phyloP scores from a whole-genome alignment of 2,797 vertebrate genomes.

The Peromyscus aztecus region DNA sequence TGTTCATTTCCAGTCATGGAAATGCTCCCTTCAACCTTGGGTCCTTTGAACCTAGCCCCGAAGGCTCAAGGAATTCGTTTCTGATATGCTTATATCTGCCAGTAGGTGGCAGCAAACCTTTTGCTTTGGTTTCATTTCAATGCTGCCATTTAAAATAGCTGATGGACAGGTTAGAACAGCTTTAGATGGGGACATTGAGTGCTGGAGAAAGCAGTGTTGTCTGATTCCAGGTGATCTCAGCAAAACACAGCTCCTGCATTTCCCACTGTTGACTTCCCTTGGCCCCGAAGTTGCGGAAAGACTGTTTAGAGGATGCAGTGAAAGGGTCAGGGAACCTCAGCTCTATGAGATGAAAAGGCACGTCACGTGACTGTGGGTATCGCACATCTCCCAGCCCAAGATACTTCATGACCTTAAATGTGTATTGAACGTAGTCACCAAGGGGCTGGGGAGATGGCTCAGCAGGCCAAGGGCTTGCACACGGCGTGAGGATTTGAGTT shows the following conservation, averaged over 20 bases:
- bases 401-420: neutral
- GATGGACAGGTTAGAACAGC: neutral
- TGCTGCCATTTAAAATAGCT: neutral
- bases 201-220: neutral
- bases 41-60: fast-evolving
- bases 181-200: neutral
- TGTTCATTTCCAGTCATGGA: neutral
- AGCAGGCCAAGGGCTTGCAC: neutral
- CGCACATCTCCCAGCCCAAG: neutral
- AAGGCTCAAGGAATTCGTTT: fast-evolving
- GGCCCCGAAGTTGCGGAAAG: neutral
- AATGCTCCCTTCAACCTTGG: fast-evolving
- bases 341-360: neutral
- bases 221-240: neutral
- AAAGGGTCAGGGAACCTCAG: neutral
- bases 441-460: neutral
- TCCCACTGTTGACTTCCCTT: neutral
- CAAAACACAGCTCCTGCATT: neutral
- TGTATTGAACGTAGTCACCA: neutral
- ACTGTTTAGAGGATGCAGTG: neutral
- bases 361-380: fast-evolving
- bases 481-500: neutral
- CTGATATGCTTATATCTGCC: conserved; percentile 68
- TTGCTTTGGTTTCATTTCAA: conserved; percentile 50
- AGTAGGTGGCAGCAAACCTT: conserved; percentile 83